Evolutionary conservation across 2,797 vertebrate species (phyloP), one percentile per base, ranked within the genome.

Genomic region (Tapera naevia): DNA sequence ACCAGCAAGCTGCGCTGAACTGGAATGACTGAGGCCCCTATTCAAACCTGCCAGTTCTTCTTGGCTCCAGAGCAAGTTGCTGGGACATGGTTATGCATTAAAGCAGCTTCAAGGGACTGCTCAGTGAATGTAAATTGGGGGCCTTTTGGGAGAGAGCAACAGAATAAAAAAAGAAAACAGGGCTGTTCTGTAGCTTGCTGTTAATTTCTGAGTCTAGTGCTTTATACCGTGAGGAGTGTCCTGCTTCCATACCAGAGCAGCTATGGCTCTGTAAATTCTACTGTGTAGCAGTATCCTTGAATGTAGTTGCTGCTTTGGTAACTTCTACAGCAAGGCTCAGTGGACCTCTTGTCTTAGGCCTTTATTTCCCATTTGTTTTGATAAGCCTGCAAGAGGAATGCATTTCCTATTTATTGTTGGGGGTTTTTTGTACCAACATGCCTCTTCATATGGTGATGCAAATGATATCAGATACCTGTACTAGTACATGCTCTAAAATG

Each of bases 31-130:
- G 94, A 95, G 94, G 88, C 86, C 94, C 88, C 91, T 64, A 53
- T 94, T 96, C 90, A 88, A 51, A 82, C 82, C 83, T 86, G 94
- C 88, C 80, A 88, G 83, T 84, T 88, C 93, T 92, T 82, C 87
- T 95, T 95, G 94, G 96, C 95, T 96, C 86, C 27, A 10, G 0
- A 50, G 88, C 80, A 66, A 94, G 90, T 90, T 73, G 60, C 91
- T 90, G 93, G 78, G 90, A 94, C 86, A 50, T 73, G 66, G 91
- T 86, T 90, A 76, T 91, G 88, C 91, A 80, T 96, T 90, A 84
- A 76, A 95, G 82, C 72, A 91, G 91, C 88, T 94, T 94, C 88
- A 84, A 88, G 51, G 46, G 89, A 60, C 88, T 93, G 82, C 88
- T 88, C 71, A 21, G 48, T 84, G 93, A 95, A 94, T 95, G 84